These are phyloP conservation scores for Blastobasis lacticolella DNA, from an alignment of 2,888 invertebrate genomes.

Conservation along the genomic window DNA sequence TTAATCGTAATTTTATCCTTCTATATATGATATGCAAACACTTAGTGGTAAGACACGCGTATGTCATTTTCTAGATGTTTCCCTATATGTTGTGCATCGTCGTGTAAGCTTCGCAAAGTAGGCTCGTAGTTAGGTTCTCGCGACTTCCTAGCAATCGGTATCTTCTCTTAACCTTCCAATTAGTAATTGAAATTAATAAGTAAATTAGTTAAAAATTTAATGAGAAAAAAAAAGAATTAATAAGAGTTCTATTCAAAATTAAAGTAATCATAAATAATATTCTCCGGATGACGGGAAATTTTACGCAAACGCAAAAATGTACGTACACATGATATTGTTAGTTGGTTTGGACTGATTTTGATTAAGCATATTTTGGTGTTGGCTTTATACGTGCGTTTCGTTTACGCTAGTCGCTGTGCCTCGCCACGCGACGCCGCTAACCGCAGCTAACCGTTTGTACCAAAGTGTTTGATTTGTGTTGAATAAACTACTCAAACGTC, in stretches of 20 bases:
- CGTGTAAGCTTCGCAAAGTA: slow-evolving; percentile 63
- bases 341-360: slow-evolving; percentile 16
- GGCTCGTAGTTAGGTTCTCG: slow-evolving; percentile 67
- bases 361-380: slow-evolving; percentile 31
- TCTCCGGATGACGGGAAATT: neutral
- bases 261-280: slow-evolving; percentile 1
- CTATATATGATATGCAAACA: slow-evolving; percentile 50
- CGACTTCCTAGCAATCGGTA: slow-evolving; percentile 67
- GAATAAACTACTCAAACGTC: slow-evolving; percentile 72
- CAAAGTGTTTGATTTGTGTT: slow-evolving; percentile 75
- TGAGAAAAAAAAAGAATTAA: slow-evolving; percentile 45
- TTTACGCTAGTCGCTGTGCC: slow-evolving; percentile 46
- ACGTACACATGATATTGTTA: too few species aligned
- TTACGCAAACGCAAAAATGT: neutral
- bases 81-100: slow-evolving; percentile 64
- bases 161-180: slow-evolving; percentile 67
- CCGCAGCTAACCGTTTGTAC: slow-evolving; percentile 70
- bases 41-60: slow-evolving; percentile 55
- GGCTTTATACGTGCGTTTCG: slow-evolving; percentile 48
- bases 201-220: slow-evolving; percentile 45
- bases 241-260: slow-evolving; percentile 39
- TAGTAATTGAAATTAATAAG: slow-evolving; percentile 51
- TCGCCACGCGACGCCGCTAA: slow-evolving; percentile 48
- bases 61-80: slow-evolving; percentile 65
- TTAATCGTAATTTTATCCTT: slow-evolving; percentile 64